phyloP scores from a whole-genome alignment of 92 coral and sea anemone species.

The Phenganax stokvisi region DNA sequence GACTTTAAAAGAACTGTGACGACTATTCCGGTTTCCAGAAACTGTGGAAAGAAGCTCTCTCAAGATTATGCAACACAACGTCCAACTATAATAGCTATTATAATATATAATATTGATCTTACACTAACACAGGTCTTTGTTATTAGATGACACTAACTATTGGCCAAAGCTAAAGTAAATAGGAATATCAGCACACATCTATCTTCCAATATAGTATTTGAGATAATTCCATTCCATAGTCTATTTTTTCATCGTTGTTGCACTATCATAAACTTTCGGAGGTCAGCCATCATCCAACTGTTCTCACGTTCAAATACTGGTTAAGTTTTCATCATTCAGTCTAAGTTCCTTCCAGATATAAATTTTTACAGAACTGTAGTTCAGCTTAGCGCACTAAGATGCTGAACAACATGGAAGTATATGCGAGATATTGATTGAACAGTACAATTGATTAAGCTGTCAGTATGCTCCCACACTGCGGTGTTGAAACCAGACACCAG shows the following conservation, averaged over 20 bases:
- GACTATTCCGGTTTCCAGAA: neutral
- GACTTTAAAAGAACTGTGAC: neutral
- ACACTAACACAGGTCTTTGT: constrained; percentile 17
- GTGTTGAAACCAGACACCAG: constrained; percentile 37
- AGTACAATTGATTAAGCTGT: neutral
- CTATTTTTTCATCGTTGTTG: neutral
- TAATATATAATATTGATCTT: neutral
- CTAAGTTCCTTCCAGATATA: neutral
- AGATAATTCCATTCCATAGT: neutral
- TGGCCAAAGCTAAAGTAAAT: neutral
- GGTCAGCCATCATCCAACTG: neutral
- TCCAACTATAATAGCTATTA: neutral
- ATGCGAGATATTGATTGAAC: neutral
- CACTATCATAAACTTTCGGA: too few relatives aligned
- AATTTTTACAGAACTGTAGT: neutral
- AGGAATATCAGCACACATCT: neutral
- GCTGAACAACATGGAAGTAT: neutral
- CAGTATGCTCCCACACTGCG: constrained; percentile 13
- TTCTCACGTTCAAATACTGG: neutral
- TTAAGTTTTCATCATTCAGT: neutral
- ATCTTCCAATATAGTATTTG: neutral
- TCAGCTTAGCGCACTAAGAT: neutral
- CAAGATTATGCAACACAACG: neutral
- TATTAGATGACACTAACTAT: constrained; percentile 7
- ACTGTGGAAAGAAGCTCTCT: neutral